Evolutionary conservation across 2,888 invertebrate species (phyloP).

Genomic region (Pyrrhosoma nymphula): DNA sequence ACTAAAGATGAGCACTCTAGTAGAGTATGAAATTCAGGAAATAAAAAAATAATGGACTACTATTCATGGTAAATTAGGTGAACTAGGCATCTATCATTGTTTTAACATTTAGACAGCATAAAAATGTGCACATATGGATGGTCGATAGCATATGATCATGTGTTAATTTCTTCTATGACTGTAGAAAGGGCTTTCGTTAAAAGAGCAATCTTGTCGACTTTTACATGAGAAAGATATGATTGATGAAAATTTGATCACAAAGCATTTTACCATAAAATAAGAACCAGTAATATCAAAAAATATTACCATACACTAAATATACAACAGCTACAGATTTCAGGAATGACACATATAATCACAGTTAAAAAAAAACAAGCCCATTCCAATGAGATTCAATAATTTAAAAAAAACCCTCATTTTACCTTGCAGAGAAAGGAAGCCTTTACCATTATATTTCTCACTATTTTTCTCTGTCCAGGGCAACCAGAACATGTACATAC

Average conservation of each 20-base stretch:
- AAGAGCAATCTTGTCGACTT: constrained; percentile 61
- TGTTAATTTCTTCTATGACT: not conserved
- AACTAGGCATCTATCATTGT: not conserved
- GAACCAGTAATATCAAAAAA: constrained; percentile 25
- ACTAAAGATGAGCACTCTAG: not conserved
- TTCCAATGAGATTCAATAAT: constrained; percentile 12
- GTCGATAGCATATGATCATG: not conserved
- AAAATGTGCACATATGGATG: constrained; percentile 61
- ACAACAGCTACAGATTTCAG: constrained; percentile 7
- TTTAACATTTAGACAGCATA: not conserved
- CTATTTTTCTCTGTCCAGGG: not conserved
- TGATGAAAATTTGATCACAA: constrained; percentile 51
- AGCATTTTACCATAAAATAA: constrained; percentile 50
- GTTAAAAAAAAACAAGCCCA: constrained; percentile 32
- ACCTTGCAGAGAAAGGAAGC: constrained; percentile 9
- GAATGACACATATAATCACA: constrained; percentile 37
- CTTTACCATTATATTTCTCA: not conserved
- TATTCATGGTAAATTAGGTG: not conserved
- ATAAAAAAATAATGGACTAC: not conserved
- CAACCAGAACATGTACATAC: constrained; percentile 10
- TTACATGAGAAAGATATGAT: constrained; percentile 60
- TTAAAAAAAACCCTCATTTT: not conserved
- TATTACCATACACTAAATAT: constrained; percentile 40
- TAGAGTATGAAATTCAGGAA: not conserved
- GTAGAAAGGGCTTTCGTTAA: constrained; percentile 13